Evolutionary conservation across 2,797 vertebrate species (phyloP), one percentile per base, ranked within the genome.

Genomic region (Acanthopagrus latus): DNA sequence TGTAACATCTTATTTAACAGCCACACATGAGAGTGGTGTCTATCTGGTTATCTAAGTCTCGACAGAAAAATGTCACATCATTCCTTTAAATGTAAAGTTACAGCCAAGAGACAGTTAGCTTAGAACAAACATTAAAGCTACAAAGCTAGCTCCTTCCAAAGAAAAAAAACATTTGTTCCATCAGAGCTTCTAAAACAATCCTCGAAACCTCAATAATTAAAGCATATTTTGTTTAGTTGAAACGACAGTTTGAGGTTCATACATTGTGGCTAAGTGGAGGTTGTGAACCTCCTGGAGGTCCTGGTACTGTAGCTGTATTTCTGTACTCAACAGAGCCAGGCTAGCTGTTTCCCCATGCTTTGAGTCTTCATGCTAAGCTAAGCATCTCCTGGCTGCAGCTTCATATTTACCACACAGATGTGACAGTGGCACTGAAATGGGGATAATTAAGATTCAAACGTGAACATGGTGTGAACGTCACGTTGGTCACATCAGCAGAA

Each of bases 401-500:
- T 48, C 14, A 38, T 17, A 11, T 23, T 27, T 21, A 63, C 18
- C 4, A 10, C 8, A 57, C 33, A 33, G 8, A 55, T 16, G 8
- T 38, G 18, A 47, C 4, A 7, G 1, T 27, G 4, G 9, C 4
- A 55, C 23, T 0, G 3, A 72, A 67, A 20, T 16, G 5, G 78
- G 7, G 8, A 48, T 17, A 1, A 3, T 63, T 29, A 4, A 13
- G 23, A 43, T 55, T 56, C 16, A 60, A 50, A 41, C 11, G 29
- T 63, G 50, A 79, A 67, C 11, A n/a, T 44, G 23, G 11, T 50
- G 10, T 71, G 51, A 52, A 54, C 72, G 25, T 64, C 56, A 21
- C 47, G 67, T 50, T 62, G 47, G 59, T 76, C 67, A 63, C 29
- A 74, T 78, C 64, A 43, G 7, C 63, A 82, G 78, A 85, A 82